These are phyloP conservation scores for Parauchenoglanis ngamensis DNA, from an alignment of 2,797 vertebrate species.

Conservation along the genomic window DNA sequence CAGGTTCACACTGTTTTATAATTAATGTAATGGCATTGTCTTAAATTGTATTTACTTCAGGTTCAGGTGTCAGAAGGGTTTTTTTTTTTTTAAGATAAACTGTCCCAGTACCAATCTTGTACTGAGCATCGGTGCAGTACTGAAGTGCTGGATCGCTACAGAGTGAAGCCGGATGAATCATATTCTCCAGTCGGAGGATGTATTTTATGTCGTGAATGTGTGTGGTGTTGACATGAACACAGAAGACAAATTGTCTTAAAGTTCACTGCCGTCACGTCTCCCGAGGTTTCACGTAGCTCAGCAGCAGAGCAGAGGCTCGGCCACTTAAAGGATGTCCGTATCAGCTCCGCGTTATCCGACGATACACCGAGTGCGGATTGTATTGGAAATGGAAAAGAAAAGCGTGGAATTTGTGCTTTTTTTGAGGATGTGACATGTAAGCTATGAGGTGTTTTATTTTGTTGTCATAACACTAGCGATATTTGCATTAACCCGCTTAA, in stretches of 20 bases:
- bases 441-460: background rate
- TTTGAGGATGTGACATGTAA: background rate
- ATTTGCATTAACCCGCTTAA: too few relatives aligned
- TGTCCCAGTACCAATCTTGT: background rate
- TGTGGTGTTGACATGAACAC: background rate
- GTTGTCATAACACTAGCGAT: background rate
- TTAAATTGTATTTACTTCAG: background rate
- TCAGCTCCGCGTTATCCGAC: background rate
- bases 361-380: background rate
- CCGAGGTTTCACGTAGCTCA: background rate
- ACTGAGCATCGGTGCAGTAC: background rate
- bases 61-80: background rate
- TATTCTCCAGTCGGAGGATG: background rate
- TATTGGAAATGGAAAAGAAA: background rate
- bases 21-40: too few relatives aligned
- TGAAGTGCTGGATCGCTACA: background rate
- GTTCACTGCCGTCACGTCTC: background rate
- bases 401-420: background rate
- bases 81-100: background rate
- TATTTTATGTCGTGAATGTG: background rate
- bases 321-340: background rate
- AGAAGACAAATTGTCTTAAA: slow-evolving; percentile 5
- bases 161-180: background rate
- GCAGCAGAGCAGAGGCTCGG: background rate
- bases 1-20: background rate